phyloP scores from a whole-genome alignment of 2,113 vertebrate species.

The Penelope pileata region DNA sequence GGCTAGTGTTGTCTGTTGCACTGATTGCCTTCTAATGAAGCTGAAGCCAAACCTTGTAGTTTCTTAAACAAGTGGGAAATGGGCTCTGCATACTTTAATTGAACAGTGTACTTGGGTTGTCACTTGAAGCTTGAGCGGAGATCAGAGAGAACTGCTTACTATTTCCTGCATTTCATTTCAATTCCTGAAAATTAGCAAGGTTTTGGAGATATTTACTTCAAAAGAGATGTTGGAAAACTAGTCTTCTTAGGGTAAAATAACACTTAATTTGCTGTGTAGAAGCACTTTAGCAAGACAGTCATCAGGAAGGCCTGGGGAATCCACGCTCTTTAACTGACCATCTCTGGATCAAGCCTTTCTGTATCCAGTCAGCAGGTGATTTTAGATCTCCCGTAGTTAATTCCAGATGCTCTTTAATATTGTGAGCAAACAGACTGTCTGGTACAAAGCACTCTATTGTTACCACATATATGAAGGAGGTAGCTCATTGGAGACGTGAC shows the following conservation, averaged over 20 bases:
- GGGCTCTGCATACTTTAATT: not conserved
- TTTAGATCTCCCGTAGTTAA: slow-evolving; percentile 79
- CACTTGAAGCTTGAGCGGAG: not conserved
- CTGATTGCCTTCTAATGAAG: slow-evolving; percentile 4
- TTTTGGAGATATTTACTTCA: not conserved
- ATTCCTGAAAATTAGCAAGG: not conserved
- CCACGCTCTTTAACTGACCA: slow-evolving; percentile 77
- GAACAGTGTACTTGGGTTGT: not conserved
- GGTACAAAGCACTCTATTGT: slow-evolving; percentile 74
- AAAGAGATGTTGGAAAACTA: not conserved
- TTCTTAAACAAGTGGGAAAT: not conserved
- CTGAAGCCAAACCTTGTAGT: not conserved
- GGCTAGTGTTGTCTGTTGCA: not conserved
- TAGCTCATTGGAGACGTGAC: slow-evolving; percentile 68
- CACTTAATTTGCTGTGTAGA: not conserved
- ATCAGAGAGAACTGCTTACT: not conserved
- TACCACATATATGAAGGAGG: slow-evolving; percentile 61
- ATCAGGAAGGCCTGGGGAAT: slow-evolving; percentile 80
- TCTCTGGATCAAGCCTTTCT: slow-evolving; percentile 80
- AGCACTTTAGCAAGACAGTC: slow-evolving; percentile 75
- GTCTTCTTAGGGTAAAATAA: not conserved
- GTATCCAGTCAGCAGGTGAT: slow-evolving; percentile 78
- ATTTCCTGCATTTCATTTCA: not conserved
- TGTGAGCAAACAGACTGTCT: slow-evolving; percentile 82
- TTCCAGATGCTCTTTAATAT: slow-evolving; percentile 83